phyloP scores from a whole-genome alignment of 2,888 invertebrate genomes.

The Thelaira solivaga region DNA sequence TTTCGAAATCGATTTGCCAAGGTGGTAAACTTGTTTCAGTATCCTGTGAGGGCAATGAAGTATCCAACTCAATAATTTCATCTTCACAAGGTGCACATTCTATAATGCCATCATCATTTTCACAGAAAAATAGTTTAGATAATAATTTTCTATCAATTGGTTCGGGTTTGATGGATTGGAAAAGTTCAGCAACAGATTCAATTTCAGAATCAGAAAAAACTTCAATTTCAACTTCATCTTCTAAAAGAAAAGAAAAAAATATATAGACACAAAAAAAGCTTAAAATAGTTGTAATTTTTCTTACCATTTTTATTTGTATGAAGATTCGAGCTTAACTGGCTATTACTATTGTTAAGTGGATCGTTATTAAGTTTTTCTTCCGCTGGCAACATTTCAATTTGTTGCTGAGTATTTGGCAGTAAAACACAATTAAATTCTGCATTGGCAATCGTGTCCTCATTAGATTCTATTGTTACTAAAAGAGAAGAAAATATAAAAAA shows the following conservation, averaged over 20 bases:
- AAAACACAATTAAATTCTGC: conserved; percentile 4
- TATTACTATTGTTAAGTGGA: conserved; percentile 6
- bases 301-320: not conserved
- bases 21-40: conserved; percentile 20
- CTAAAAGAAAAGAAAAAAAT: not conserved
- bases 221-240: conserved; percentile 19
- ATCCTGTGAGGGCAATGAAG: not conserved
- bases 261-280: no score
- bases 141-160: conserved; percentile 1
- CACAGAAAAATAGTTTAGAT: conserved; percentile 26
- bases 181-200: not conserved
- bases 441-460: not conserved
- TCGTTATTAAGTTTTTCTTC: conserved; percentile 11
- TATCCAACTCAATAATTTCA: conserved; percentile 38
- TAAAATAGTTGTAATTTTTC: no score
- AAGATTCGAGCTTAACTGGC: not conserved
- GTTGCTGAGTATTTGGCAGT: conserved; percentile 47
- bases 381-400: conserved; percentile 32
- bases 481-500: not conserved
- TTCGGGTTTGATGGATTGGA: conserved; percentile 7
- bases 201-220: no score
- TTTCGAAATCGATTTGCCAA: conserved; percentile 29
- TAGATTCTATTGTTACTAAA: not conserved
- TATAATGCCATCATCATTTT: conserved; percentile 22
- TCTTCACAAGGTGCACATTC: conserved; percentile 13